Evolutionary conservation across 2,797 vertebrate genomes (phyloP).

Genomic region (Lerista edwardsae): DNA sequence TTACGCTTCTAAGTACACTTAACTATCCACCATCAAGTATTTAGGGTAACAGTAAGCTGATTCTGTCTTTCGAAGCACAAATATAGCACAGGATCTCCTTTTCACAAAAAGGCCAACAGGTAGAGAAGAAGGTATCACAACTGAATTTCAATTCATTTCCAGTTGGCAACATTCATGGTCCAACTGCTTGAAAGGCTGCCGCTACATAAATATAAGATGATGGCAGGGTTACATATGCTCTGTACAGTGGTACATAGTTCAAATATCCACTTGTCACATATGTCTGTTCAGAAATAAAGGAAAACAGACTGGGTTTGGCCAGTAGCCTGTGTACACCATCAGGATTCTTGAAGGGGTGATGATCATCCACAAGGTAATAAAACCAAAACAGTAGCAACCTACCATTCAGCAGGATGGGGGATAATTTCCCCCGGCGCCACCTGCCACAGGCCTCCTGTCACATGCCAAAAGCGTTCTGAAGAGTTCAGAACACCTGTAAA

Average conservation of each 20-base stretch:
- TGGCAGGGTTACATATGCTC: not conserved
- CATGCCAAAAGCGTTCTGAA: too few relatives aligned
- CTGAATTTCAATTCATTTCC: slow-evolving; percentile 27
- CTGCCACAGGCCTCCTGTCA: too few relatives aligned
- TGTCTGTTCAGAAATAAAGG: not conserved
- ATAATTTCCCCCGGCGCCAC: too few relatives aligned
- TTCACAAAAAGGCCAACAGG: slow-evolving; percentile 15
- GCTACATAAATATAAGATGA: slow-evolving; percentile 4
- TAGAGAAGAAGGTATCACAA: slow-evolving; percentile 8
- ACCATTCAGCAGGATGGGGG: too few relatives aligned
- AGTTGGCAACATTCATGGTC: slow-evolving; percentile 4
- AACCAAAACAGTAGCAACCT: too few relatives aligned
- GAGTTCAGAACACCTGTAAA: too few relatives aligned
- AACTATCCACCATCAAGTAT: not conserved
- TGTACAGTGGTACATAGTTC: not conserved
- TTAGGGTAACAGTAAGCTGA: not conserved
- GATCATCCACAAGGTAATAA: too few relatives aligned
- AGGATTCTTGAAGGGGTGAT: not conserved
- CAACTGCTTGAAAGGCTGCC: not conserved
- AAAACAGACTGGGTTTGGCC: not conserved
- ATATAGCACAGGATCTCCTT: not conserved
- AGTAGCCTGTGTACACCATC: not conserved
- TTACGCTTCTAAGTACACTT: slow-evolving; percentile 18
- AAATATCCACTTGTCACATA: not conserved
- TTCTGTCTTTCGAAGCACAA: slow-evolving; percentile 20